Base-by-base conservation (phyloP, 2,797 vertebrate genomes). In the Nannoperca australis region DNA sequence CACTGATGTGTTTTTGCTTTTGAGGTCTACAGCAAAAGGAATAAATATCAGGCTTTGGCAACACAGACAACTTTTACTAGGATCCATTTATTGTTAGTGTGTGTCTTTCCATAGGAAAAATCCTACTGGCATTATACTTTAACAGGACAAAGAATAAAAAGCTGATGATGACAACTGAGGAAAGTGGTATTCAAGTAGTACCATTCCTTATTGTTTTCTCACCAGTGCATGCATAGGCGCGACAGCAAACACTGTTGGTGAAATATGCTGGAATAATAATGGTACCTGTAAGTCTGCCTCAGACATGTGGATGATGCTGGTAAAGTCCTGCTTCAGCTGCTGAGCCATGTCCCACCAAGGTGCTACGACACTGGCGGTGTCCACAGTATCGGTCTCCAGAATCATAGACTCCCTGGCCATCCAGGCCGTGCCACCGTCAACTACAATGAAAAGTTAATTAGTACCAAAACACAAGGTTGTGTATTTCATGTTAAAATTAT, bases 211-310 rank as follows among this genome's bases (percentile, higher is more conserved):
- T 34, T 10, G 4, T 54, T 76, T 54, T 58, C 20, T 59, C 51
- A 45, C 9, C 9, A 27, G n/a, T 36, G 14, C 44, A 59, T 53
- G 10, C 4, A 34, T 10, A 22, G 3, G 2, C 36, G 49, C 56
- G 50, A 55, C 42, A 47, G 40, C 7, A 40, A n/a, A 56, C 4
- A 27, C 40, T 49, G 4, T 32, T n/a, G 17, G n/a, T 38, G 47
- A 51, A 40, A 63, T 8, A 42, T 24, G 11, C 20, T 55, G 32
- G 54, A 67, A 27, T 45, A 44, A 47, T 45, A 40, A 13, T 38
- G 30, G 42, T 87, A 99, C 98, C 93, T 99, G 96, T 13, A 99
- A 94, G 18, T 98, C 96, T 42, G 91, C 94, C 79, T 99, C 98
- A 0, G 98, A 97, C 92, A 99, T 96, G 32, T 97, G 93, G 86